Evolutionary conservation across 2,113 vertebrate species (phyloP), one percentile per base, ranked within the genome.

Genomic region (Ailurus styani): DNA sequence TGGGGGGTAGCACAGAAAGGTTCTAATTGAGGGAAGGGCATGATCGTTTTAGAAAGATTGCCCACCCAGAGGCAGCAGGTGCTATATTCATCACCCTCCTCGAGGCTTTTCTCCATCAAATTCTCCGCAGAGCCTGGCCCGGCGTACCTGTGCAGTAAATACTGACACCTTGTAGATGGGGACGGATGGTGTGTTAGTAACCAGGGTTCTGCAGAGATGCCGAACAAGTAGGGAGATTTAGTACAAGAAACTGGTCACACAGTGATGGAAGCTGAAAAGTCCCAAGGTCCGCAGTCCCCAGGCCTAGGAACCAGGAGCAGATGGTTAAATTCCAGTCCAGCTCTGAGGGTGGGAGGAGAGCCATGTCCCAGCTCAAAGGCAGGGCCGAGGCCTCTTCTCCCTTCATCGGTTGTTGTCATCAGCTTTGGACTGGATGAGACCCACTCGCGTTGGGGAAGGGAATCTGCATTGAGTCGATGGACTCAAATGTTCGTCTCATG

Each of bases 71-170:
- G 83, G 17, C 50, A 42, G 17, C 34, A 54, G 27, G 17, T 92
- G 27, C 31, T 6, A 7, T 2, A 3, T 45, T 52, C 40, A 5
- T 70, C 64, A 27, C 54, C n/a, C 4, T 72, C 84, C 78, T 78
- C 70, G 15, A 7, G 87, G 31, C 7, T 6, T 3, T 79, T 62
- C 54, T 64, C 27, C 64, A 45, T 40, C 1, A 0, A 52, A 29
- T 12, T 45, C 37, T 54, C 23, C n/a, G 8, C 23, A 29, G 79
- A 45, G 34, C 66, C 52, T 54, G n/a, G 29, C 34, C 7, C 3
- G 0, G 1, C 7, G 7, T 23, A 25, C 3, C 0, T 5, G 5
- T 42, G 66, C 13, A 12, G 20, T 31, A 27, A 42, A 73, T 37
- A 0, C 20, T 18, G 68, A 27, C 42, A 8, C 29, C 79, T 87